Base-by-base conservation (phyloP, 2,113 vertebrate genomes). In the Rhea americana region DNA sequence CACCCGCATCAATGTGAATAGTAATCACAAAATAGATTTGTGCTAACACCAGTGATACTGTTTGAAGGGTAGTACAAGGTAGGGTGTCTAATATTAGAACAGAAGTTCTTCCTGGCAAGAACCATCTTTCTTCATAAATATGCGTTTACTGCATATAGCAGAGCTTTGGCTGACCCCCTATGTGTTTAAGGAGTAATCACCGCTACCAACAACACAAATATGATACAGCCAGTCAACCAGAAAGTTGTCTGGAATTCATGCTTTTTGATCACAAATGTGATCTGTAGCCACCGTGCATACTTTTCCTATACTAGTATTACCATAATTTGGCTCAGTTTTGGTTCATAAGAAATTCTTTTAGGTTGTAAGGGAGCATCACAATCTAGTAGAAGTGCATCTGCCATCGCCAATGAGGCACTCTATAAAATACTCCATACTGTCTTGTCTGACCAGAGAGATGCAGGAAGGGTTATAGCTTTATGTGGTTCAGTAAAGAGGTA, bases 201-300 rank as follows among this genome's bases (percentile, higher is more conserved):
- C 5, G 2, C 35, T 21, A 15, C 9, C 61, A 50, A 56, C 53
- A 56, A 4, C 41, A 28, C 1, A 25, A 13, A 0, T 6, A 11
- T 0, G 7, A 22, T 8, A 24, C 4, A 37, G 61, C 7, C 30
- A 47, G 3, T 48, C 63, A 17, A 70, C 9, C 15, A 9, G 56
- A 26, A 71, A 62, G 18, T 2, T 16, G 48, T 11, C 2, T 14
- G 68, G 62, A 51, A 35, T 71, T 35, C 7, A 37, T 53, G 25
- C 48, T 24, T 37, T 24, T 35, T 62, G n/a, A 53, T 72, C 66
- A 39, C 20, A 63, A 3, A 15, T 6, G 28, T 13, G 11, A 1
- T 21, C 51, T 65, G 43, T 16, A 39, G 45, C 50, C 9, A 0
- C 56, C 19, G 0, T 28, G 1, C 0, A 0, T 11, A 26, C 15